Evolutionary conservation across 2,888 invertebrate species (phyloP), one percentile per base, ranked within the genome.

Genomic region (Cephus pulcher): DNA sequence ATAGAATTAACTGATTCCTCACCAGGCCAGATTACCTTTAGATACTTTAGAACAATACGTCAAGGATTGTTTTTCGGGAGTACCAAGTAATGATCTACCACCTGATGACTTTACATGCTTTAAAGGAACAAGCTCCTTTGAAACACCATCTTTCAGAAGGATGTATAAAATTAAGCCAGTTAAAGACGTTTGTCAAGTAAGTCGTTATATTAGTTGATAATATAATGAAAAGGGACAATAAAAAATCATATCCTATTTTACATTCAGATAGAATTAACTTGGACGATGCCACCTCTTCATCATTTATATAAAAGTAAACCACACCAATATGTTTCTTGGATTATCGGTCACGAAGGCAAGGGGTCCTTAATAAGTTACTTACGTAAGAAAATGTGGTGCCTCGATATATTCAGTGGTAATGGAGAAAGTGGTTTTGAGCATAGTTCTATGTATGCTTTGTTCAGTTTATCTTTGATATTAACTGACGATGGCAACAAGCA

Each of bases 281-380:
- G 95, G 95, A 92, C 93, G 3, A 90, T 95, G 85, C 95, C 95
- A 11, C 92, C 95, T 11, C 86, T 94, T 40, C 92, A 93, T 35
- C 92, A 94, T 80, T 92, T 95, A 80, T 98, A 97, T 89, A 94
- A 94, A 90, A 93, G 93, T 32, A 97, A 97, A 89, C 96, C 97
- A 0, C 94, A 96, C 81, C 94, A 95, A 83, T 96, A 96, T 87
- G 91, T 98, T 6, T 95, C 96, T 0, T 87, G 87, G 84, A 90
- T 98, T n/a, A 91, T 98, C 6, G 97, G 96, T 0, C 96, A 98
- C 90, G 97, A 98, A 91, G 98, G 98, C 1, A 94, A 95, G 86
- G 97, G 97, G 78, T 97, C 97, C 84, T 92, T 97, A n/a, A 93
- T 96, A 3, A 95, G 96, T 0, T 96, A 95, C 88, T 92, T 97